Conservation (phyloP, 2,113 vertebrate species). For the Takifugu flavidus region DNA sequence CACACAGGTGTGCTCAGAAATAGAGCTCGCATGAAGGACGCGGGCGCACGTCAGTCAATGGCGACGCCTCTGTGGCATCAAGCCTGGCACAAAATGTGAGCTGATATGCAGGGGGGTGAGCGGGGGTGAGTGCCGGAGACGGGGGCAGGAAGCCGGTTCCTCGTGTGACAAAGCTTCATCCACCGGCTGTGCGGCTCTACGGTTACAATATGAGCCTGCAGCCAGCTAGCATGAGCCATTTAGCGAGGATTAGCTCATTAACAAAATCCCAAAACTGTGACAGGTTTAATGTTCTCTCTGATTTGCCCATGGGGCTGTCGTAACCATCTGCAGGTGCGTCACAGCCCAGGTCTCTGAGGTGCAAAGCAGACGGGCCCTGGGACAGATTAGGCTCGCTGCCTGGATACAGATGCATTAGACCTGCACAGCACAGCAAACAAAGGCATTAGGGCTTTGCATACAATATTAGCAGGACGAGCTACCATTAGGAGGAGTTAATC, state of each 20-base stretch:
- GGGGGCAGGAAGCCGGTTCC: constrained; percentile 21
- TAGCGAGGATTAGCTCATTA: constrained; percentile 20
- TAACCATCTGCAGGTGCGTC: constrained; percentile 63
- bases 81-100: constrained; percentile 30
- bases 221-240: constrained; percentile 4
- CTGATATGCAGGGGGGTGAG: constrained; percentile 16
- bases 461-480: constrained; percentile 23
- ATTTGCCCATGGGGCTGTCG: constrained; percentile 31
- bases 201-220: background rate
- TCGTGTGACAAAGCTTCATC: constrained; percentile 49
- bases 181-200: constrained; percentile 23
- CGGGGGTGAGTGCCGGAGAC: constrained; percentile 15
- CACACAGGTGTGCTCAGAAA: constrained; percentile 66
- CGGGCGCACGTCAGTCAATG: constrained; percentile 33
- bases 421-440: constrained; percentile 57
- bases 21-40: constrained; percentile 40
- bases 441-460: constrained; percentile 50
- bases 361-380: constrained; percentile 49
- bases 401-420: constrained; percentile 61
- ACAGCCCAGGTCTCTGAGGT: constrained; percentile 39
- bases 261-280: constrained; percentile 17
- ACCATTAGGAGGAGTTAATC: constrained; percentile 52
- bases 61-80: constrained; percentile 29
- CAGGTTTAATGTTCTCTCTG: background rate
- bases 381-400: constrained; percentile 63